Evolutionary conservation across 2,113 vertebrate genomes (phyloP).

Genomic region (Recurvirostra avosetta): DNA sequence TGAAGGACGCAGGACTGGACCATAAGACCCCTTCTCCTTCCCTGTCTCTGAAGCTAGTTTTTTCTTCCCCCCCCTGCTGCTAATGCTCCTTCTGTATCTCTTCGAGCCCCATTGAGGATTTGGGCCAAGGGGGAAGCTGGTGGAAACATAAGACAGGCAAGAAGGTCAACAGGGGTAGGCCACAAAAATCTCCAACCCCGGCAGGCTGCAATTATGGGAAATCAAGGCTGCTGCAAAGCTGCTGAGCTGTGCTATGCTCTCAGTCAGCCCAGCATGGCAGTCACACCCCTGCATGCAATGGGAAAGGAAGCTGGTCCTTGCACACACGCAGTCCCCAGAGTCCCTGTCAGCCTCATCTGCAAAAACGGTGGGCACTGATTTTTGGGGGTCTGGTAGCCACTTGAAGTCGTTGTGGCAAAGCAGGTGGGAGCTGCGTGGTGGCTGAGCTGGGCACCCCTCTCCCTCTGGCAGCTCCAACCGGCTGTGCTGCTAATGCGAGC

Average conservation of each 20-base stretch:
- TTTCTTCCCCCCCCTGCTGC: neutral
- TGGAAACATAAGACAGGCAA: neutral
- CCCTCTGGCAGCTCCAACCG: neutral
- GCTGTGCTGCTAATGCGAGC: neutral
- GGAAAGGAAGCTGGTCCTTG: neutral
- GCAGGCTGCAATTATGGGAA: conserved; percentile 6
- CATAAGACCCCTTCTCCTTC: neutral
- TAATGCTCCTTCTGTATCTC: neutral
- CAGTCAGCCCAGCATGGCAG: neutral
- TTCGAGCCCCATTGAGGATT: neutral
- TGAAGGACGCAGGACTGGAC: neutral
- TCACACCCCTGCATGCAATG: neutral
- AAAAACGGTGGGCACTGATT: neutral
- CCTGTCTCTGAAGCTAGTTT: neutral
- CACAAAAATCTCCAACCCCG: conserved; percentile 10
- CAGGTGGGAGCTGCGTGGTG: neutral
- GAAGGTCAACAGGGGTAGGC: neutral
- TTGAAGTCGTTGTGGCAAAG: neutral
- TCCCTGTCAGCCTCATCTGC: neutral
- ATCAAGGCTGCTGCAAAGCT: neutral
- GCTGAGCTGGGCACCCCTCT: neutral
- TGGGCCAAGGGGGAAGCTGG: fast-evolving
- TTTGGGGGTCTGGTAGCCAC: neutral
- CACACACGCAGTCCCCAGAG: neutral
- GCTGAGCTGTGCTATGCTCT: neutral